Evolutionary conservation across 53 echinoderm and acorn worm species (phyloP).

Genomic region (Henricia sp.): DNA sequence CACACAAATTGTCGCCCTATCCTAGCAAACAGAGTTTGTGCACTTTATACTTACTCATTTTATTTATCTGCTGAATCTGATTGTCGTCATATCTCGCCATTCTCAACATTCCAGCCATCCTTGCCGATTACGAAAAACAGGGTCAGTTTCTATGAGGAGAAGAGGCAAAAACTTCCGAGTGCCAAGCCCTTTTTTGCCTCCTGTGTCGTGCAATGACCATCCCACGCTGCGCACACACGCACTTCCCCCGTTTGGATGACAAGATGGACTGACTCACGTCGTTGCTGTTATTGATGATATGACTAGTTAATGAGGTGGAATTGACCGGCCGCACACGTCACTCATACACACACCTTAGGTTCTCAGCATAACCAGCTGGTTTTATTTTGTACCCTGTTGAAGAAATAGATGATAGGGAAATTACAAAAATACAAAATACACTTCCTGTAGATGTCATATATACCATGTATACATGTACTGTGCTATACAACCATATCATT

Average conservation of each 20-base stretch:
- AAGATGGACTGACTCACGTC: constrained; percentile 25
- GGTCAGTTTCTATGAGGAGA: not conserved
- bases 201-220: constrained; percentile 4
- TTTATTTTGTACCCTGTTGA: no score
- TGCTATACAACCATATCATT: no score
- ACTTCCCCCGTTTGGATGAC: not conserved
- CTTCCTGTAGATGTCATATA: no score
- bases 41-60: constrained; percentile 39
- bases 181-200: not conserved
- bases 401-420: no score
- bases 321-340: constrained; percentile 55
- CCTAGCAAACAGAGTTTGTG: no score
- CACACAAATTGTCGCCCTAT: no score
- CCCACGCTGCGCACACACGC: not conserved
- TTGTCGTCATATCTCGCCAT: constrained; percentile 46
- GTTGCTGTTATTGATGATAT: constrained; percentile 9
- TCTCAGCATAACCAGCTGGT: not conserved
- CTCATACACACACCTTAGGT: constrained; percentile 32
- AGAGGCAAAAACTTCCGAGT: not conserved
- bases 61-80: constrained; percentile 39
- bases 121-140: not conserved
- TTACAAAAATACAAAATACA: no score
- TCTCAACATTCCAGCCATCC: constrained; percentile 44
- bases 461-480: no score
- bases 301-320: constrained; percentile 7